Evolutionary conservation across 1,140 invertebrate species (phyloP), one percentile per base, ranked within the genome.

Genomic region (Drosophila melanica): DNA sequence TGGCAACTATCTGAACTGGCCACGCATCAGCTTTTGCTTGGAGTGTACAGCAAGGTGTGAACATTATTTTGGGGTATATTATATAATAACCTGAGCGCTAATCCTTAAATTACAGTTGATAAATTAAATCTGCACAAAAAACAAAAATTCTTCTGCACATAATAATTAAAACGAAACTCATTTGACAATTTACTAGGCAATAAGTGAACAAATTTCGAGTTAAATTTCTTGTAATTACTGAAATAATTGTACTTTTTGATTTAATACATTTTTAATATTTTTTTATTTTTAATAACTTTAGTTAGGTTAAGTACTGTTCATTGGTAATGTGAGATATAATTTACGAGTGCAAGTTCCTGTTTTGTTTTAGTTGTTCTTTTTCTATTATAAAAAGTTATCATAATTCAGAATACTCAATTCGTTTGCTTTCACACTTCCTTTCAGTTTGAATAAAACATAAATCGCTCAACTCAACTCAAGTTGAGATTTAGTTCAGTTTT

Each of bases 391-490:
- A 35, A 35, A 35, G 33, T 8, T 9, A 35, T 53, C 1, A 48
- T 27, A 48, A 8, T 18, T 23, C 9, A 27, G 48, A 35, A 44
- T 39, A 18, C 42, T 9, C 44, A 12, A 60, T 27, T 35, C 23
- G 16, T 37, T 16, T 58, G 30, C 23, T 14, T 66, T 51, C 37
- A 20, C 27, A 57, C 44, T 66, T 71, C 37, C 35, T 41, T 65
- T 27, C 16, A 57, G 27, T 71, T 65, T 63, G 27, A 39, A 64
- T 54, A 47, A 20, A 44, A 59, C 33, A 42, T 35, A 68, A 68
- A 73, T 55, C 54, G 35, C 55, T 68, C 63, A 54, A 68, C 55
- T 41, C 70, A 47, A 54, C 55, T 73, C 64, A 33, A 54, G 64
- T 66, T 58, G 45, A 59, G 53, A 48, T 66, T 59, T 30, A 18